These are phyloP conservation scores for Leucania comma DNA, from an alignment of 2,888 invertebrate species.

Conservation along the genomic window DNA sequence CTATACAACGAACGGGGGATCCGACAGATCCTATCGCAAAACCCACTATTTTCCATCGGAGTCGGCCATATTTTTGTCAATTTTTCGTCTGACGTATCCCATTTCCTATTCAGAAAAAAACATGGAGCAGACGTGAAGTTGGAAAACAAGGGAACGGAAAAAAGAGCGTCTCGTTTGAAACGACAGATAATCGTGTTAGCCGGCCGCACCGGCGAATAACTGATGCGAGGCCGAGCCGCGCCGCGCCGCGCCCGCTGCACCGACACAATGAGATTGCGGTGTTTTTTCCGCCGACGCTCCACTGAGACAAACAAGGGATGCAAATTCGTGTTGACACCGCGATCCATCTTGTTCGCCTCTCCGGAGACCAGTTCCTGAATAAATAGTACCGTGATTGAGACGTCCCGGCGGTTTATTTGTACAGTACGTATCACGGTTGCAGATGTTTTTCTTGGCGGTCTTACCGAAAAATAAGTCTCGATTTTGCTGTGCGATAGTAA, in stretches of 20 bases:
- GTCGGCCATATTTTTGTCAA: constrained; percentile 89
- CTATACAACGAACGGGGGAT: constrained; percentile 75
- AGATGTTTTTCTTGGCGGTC: constrained; percentile 77
- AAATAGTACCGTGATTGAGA: constrained; percentile 88
- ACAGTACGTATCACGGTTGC: constrained; percentile 77
- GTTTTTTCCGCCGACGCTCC: constrained; percentile 87
- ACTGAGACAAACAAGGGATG: constrained; percentile 90
- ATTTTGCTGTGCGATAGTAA: constrained; percentile 69
- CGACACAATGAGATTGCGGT: constrained; percentile 89
- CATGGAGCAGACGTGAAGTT: constrained; percentile 88
- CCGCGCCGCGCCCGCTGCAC: constrained; percentile 81
- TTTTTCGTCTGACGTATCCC: constrained; percentile 90
- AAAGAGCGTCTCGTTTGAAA: constrained; percentile 88
- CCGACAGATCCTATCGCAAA: constrained; percentile 87
- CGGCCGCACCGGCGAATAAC: constrained; percentile 87
- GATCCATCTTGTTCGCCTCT: constrained; percentile 90
- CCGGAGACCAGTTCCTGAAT: constrained; percentile 86
- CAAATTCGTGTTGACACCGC: constrained; percentile 91
- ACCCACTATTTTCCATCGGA: constrained; percentile 88
- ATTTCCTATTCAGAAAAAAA: constrained; percentile 90
- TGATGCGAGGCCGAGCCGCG: constrained; percentile 78
- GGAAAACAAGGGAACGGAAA: constrained; percentile 90
- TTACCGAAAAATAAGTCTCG: constrained; percentile 72
- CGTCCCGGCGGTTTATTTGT: constrained; percentile 81
- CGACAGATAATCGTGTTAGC: constrained; percentile 90